Percentiles rank a stretch among this genome's conserved stretches.
phyloP scores from a whole-genome alignment of 2,113 vertebrate species.

The Sardina pilchardus region DNA sequence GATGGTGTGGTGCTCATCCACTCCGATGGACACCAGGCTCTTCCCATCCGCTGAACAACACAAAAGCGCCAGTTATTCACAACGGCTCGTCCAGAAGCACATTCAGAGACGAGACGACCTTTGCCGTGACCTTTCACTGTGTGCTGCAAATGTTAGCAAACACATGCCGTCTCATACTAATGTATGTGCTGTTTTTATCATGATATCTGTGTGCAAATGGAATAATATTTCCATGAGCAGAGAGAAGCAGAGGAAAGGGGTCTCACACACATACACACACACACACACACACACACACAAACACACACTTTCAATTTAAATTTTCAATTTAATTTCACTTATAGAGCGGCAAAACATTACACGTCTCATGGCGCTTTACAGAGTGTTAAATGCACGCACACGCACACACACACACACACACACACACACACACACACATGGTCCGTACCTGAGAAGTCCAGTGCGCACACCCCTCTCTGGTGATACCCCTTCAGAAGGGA shows the following conservation, averaged over 20 bases:
- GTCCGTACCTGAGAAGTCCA: slow-evolving; percentile 91
- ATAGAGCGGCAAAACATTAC: too few species aligned
- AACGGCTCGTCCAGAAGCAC: background rate
- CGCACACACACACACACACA: too few species aligned
- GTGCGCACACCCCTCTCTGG: slow-evolving; percentile 86
- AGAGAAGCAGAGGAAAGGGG: too few species aligned
- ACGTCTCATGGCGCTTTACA: too few species aligned
- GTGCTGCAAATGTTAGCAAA: background rate
- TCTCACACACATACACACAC: background rate
- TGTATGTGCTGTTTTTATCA: too few species aligned
- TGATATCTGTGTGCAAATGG: too few species aligned
- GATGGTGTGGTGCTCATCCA: slow-evolving; percentile 90
- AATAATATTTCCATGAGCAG: too few species aligned
- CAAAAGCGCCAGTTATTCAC: background rate
- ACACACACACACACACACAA: background rate
- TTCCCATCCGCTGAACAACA: slow-evolving; percentile 86
- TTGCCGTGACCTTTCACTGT: background rate
- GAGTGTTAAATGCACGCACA: too few species aligned
- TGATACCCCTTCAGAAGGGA: slow-evolving; percentile 91
- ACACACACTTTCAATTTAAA: too few species aligned
- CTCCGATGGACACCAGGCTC: slow-evolving; percentile 87
- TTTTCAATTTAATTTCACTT: too few species aligned
- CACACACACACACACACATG: background rate
- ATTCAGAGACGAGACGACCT: background rate
- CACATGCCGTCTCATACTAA: background rate